A percentile compares a stretch with the other conserved stretches of the same genome.
phyloP scores from a whole-genome alignment of 2,113 vertebrate species.

The Anthoscopus minutus region DNA sequence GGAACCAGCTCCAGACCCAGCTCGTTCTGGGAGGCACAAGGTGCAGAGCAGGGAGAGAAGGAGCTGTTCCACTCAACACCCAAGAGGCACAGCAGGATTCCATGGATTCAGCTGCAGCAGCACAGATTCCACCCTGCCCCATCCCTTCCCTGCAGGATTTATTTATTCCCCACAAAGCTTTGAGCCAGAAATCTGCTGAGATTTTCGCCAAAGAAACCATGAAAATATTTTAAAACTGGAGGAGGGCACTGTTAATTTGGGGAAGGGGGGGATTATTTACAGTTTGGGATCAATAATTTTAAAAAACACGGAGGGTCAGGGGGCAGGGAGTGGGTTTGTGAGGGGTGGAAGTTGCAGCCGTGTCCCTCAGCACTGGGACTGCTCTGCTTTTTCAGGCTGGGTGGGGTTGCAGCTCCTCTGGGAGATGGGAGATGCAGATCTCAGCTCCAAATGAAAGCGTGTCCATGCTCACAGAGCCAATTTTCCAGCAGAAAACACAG shows the following conservation, averaged over 20 bases:
- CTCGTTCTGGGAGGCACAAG: too few species aligned
- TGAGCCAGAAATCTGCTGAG: too few species aligned
- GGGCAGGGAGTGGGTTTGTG: background rate
- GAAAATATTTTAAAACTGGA: background rate
- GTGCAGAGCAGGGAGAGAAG: too few species aligned
- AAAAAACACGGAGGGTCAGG: background rate
- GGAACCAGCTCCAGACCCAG: too few species aligned
- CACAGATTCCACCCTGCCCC: too few species aligned
- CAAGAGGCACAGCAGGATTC: too few species aligned
- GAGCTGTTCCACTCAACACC: too few species aligned
- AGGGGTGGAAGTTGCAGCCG: background rate
- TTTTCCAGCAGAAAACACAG: background rate
- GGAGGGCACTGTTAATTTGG: background rate
- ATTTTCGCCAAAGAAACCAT: too few species aligned
- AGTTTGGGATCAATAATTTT: background rate
- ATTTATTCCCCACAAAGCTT: too few species aligned
- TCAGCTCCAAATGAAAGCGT: rapidly evolving
- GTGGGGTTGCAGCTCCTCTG: background rate
- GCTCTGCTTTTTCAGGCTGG: background rate
- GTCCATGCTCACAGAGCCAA: background rate
- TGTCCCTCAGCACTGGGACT: background rate
- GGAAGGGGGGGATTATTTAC: background rate
- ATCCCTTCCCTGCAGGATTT: too few species aligned
- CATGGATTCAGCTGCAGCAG: too few species aligned
- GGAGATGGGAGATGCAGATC: background rate